phyloP scores from a whole-genome alignment of 2,113 vertebrate genomes.

The Psittacara wagleri region DNA sequence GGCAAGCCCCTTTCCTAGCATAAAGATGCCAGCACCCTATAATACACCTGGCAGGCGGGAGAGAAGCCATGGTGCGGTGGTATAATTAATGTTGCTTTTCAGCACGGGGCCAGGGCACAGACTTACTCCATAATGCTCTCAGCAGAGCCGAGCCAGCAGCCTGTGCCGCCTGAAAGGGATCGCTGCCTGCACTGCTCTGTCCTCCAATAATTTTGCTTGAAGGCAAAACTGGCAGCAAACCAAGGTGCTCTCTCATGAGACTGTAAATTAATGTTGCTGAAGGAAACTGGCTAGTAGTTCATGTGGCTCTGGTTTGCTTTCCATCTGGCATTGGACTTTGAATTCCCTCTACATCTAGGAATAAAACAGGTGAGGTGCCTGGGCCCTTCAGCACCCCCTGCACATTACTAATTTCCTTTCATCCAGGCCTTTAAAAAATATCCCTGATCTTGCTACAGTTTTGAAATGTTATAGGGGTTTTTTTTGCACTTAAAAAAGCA shows the following conservation, averaged over 20 bases:
- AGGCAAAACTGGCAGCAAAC: slow-evolving; percentile 46
- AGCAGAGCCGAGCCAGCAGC: background rate
- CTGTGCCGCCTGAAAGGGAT: background rate
- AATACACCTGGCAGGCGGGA: rapidly evolving
- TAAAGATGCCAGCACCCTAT: background rate
- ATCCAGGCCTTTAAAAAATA: background rate
- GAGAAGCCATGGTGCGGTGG: background rate
- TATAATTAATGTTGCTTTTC: background rate
- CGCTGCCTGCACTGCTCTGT: background rate
- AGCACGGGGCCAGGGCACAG: background rate
- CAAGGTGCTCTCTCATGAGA: slow-evolving; percentile 56
- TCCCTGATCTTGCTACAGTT: background rate
- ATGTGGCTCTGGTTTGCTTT: slow-evolving; percentile 23
- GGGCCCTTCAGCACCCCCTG: slow-evolving; percentile 43
- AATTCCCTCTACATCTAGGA: slow-evolving; percentile 48
- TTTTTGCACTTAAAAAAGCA: slow-evolving; percentile 19
- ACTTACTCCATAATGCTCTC: background rate
- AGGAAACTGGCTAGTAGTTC: slow-evolving; percentile 50
- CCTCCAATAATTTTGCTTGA: background rate
- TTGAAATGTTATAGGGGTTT: background rate
- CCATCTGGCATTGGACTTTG: slow-evolving; percentile 21
- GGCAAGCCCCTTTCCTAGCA: background rate
- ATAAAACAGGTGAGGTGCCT: slow-evolving; percentile 58
- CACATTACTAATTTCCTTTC: slow-evolving; percentile 54
- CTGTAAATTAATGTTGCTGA: slow-evolving; percentile 55